Percentiles rank a stretch among this genome's conserved stretches.
phyloP scores from a whole-genome alignment of 1,140 invertebrate species.

The Scaptomyza hsui region DNA sequence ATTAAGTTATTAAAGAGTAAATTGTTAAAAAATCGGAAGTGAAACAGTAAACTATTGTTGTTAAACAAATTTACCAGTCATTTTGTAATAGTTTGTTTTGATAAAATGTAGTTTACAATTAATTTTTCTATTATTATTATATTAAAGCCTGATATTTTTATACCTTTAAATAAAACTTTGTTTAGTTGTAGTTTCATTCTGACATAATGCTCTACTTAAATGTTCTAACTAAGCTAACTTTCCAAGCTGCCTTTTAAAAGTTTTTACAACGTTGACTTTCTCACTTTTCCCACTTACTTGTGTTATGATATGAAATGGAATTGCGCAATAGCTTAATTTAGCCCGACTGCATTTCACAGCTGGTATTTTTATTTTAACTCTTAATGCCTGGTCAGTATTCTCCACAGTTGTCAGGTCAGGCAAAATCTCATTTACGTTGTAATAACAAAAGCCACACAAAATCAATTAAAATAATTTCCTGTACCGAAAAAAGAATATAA shows the following conservation, averaged over 20 bases:
- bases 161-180: too few relatives aligned
- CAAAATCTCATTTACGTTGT: slow-evolving; percentile 68
- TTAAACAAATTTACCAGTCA: too few relatives aligned
- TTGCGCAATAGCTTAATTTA: background rate
- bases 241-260: background rate
- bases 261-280: slow-evolving; percentile 5
- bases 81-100: too few relatives aligned
- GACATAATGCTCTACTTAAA: background rate
- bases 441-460: slow-evolving; percentile 69
- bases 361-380: slow-evolving; percentile 3
- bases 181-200: too few relatives aligned
- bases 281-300: background rate
- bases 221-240: background rate
- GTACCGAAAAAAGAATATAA: slow-evolving; percentile 51
- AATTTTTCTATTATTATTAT: too few relatives aligned
- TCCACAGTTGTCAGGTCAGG: slow-evolving; percentile 9
- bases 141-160: background rate
- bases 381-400: background rate
- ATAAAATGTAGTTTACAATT: too few relatives aligned
- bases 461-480: slow-evolving; percentile 78
- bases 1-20: too few relatives aligned
- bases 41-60: too few relatives aligned
- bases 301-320: slow-evolving; percentile 24
- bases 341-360: slow-evolving; percentile 3
- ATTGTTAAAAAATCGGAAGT: too few relatives aligned